Percentiles rank a stretch among this genome's conserved stretches.
These are phyloP conservation scores for Caenorhabditis briggsae DNA, from an alignment of 1,140 invertebrate species.

Conservation along the genomic window DNA sequence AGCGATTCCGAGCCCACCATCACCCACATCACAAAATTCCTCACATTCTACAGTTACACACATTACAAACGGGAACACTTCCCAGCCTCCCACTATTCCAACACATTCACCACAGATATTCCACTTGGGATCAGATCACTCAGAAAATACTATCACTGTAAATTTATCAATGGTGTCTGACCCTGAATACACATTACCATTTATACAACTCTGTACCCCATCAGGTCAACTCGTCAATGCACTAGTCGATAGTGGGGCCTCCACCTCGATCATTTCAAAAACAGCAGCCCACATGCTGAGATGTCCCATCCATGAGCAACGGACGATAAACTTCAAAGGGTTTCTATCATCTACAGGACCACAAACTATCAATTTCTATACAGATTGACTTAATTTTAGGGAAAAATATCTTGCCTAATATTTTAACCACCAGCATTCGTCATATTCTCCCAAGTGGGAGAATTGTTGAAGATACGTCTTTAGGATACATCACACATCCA, in stretches of 20 bases:
- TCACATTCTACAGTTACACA: too few relatives aligned
- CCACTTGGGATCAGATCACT: background rate
- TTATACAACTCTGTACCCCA: background rate
- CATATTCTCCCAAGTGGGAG: background rate
- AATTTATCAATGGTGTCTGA: background rate
- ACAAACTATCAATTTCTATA: background rate
- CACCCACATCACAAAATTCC: too few relatives aligned
- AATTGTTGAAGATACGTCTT: background rate
- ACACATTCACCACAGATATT: too few relatives aligned
- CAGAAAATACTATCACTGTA: background rate
- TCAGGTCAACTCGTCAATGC: background rate
- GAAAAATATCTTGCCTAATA: background rate
- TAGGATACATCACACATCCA: background rate
- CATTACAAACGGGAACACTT: too few relatives aligned
- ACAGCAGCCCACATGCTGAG: background rate
- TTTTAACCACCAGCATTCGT: background rate
- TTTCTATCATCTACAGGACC: background rate
- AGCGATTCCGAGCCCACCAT: too few relatives aligned
- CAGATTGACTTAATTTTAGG: background rate
- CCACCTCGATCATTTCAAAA: slow-evolving; percentile 1
- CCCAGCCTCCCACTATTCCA: too few relatives aligned
- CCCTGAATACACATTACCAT: background rate
- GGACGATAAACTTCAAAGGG: background rate
- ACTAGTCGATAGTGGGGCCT: background rate
- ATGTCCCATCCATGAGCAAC: background rate